phyloP scores from a whole-genome alignment of 2,888 invertebrate species.

The Euplagia quadripunctaria region DNA sequence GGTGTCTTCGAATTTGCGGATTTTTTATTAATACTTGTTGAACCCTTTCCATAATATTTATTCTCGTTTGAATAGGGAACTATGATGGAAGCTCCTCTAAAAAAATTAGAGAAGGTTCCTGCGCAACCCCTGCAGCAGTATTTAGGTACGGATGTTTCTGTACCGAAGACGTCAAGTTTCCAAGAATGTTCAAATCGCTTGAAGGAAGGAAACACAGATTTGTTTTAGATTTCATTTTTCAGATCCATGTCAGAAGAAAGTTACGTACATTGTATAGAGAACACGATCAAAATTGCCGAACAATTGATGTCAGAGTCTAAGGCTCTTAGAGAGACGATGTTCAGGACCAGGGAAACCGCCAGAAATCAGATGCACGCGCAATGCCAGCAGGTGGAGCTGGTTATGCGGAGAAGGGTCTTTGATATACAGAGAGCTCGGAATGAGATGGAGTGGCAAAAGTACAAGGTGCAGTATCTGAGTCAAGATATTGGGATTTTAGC shows the following conservation, averaged over 20 bases:
- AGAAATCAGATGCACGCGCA: conserved; percentile 94
- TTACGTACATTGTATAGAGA: conserved; percentile 93
- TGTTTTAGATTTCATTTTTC: neutral
- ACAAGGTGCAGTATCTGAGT: conserved; percentile 65
- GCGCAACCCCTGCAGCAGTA: no score
- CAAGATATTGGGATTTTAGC: neutral
- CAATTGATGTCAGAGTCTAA: conserved; percentile 93
- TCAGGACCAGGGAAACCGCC: conserved; percentile 92
- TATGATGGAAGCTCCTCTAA: no score
- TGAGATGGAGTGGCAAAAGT: conserved; percentile 96
- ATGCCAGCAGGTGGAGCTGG: conserved; percentile 93
- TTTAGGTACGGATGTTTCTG: no score
- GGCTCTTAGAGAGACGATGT: conserved; percentile 92
- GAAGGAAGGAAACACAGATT: neutral
- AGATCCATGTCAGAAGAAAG: conserved; percentile 92
- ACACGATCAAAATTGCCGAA: conserved; percentile 93
- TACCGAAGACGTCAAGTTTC: no score
- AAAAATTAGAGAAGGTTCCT: no score
- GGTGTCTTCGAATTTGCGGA: no score
- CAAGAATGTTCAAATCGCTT: neutral
- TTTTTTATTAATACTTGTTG: no score
- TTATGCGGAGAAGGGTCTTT: conserved; percentile 94
- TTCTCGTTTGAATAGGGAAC: no score
- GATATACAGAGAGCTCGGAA: conserved; percentile 95
- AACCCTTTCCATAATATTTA: no score